Conservation (phyloP, 2,888 invertebrate species). For the Drosophila ustulata region DNA sequence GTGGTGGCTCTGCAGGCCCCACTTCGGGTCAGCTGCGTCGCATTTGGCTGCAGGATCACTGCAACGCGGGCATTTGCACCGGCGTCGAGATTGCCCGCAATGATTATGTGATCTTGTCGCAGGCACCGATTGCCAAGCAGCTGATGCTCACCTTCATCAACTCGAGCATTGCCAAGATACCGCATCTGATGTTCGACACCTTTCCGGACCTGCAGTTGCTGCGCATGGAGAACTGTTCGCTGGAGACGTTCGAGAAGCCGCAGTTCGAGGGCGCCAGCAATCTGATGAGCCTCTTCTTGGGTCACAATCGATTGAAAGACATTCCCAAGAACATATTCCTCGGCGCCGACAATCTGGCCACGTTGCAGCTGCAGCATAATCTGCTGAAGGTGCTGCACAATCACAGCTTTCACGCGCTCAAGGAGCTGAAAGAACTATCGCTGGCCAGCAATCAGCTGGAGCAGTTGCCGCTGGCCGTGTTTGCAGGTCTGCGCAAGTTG, state of each 20-base stretch:
- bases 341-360: slow-evolving; percentile 83
- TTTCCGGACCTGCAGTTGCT: slow-evolving; percentile 83
- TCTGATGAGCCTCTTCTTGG: slow-evolving; percentile 80
- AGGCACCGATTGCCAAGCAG: slow-evolving; percentile 78
- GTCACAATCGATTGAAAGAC: slow-evolving; percentile 78
- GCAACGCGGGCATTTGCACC: slow-evolving; percentile 77
- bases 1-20: slow-evolving; percentile 17
- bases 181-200: slow-evolving; percentile 83
- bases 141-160: slow-evolving; percentile 82
- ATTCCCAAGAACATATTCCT: slow-evolving; percentile 83
- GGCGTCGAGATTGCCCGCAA: slow-evolving; percentile 80
- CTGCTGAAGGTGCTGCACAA: slow-evolving; percentile 75
- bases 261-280: slow-evolving; percentile 84
- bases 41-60: slow-evolving; percentile 84
- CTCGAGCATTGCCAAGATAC: slow-evolving; percentile 83
- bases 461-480: slow-evolving; percentile 70
- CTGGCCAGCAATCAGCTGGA: slow-evolving; percentile 78
- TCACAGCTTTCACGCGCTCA: slow-evolving; percentile 82
- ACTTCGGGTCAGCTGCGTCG: slow-evolving; percentile 79
- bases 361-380: slow-evolving; percentile 75
- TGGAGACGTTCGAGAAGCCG: slow-evolving; percentile 82
- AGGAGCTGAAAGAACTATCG: slow-evolving; percentile 81
- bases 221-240: slow-evolving; percentile 83
- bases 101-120: slow-evolving; percentile 83
- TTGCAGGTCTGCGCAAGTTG: slow-evolving; percentile 76